Conservation (phyloP, 2,113 vertebrate genomes). For the Carettochelys insculpta region DNA sequence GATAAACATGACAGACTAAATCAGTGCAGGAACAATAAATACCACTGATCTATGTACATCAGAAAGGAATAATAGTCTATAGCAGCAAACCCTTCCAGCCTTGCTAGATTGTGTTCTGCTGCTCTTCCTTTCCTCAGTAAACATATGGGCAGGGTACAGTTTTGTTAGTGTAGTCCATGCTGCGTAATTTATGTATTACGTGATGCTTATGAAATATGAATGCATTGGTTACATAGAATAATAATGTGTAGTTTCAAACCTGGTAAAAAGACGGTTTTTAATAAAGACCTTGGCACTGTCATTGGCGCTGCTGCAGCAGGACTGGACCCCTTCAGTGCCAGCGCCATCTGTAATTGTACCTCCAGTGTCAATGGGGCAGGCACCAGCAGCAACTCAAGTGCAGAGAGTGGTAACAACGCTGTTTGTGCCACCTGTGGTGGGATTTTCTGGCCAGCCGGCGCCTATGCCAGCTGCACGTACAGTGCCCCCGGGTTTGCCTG, state of each 20-base stretch:
- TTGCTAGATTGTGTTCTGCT: background rate
- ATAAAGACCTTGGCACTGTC: too few relatives aligned
- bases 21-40: background rate
- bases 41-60: background rate
- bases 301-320: too few relatives aligned
- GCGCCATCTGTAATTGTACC: too few relatives aligned
- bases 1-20: background rate
- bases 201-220: background rate
- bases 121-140: background rate
- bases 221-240: background rate
- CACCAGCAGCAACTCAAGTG: too few relatives aligned
- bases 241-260: background rate
- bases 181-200: background rate
- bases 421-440: too few relatives aligned
- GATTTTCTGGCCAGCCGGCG: too few relatives aligned
- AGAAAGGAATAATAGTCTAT: background rate
- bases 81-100: background rate
- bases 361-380: too few relatives aligned
- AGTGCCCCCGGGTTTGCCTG: too few relatives aligned
- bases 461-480: too few relatives aligned
- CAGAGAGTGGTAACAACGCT: too few relatives aligned
- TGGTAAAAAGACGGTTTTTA: too few relatives aligned
- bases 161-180: background rate
- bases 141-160: constrained; percentile 33
- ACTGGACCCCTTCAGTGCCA: too few relatives aligned